Evolutionary conservation across 2,113 vertebrate species (phyloP).

Genomic region (Coreoperca whiteheadi): DNA sequence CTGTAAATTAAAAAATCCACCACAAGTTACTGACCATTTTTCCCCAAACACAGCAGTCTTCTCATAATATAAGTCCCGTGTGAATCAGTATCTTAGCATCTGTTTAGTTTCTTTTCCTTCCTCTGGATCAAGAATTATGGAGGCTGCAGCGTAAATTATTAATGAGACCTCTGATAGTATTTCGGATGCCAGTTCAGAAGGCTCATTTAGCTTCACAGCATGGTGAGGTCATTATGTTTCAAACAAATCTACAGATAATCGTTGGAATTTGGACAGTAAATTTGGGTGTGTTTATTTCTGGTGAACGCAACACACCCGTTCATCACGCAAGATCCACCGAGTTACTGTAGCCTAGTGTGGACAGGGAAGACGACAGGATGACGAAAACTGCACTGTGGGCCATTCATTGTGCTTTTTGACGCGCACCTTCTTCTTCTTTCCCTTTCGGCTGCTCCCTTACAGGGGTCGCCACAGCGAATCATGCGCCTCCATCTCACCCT

Average conservation of each 20-base stretch:
- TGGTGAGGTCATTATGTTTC: conserved; percentile 30
- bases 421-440: no score
- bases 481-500: no score
- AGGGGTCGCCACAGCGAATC: no score
- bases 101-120: conserved; percentile 16
- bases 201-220: conserved; percentile 35
- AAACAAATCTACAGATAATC: conserved; percentile 1
- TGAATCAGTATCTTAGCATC: conserved; percentile 29
- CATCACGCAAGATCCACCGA: neutral
- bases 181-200: conserved; percentile 20
- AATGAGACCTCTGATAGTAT: conserved; percentile 33
- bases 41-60: neutral
- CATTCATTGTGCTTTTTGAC: neutral
- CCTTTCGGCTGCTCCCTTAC: no score
- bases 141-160: conserved; percentile 56
- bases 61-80: neutral
- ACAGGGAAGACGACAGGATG: neutral
- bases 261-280: neutral
- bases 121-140: conserved; percentile 30
- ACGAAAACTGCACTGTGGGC: neutral
- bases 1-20: conserved; percentile 6
- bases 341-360: neutral
- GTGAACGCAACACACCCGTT: neutral
- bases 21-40: conserved; percentile 9
- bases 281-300: neutral